Evolutionary conservation across 2,113 vertebrate genomes (phyloP).

Genomic region (Oenanthe oenanthe): DNA sequence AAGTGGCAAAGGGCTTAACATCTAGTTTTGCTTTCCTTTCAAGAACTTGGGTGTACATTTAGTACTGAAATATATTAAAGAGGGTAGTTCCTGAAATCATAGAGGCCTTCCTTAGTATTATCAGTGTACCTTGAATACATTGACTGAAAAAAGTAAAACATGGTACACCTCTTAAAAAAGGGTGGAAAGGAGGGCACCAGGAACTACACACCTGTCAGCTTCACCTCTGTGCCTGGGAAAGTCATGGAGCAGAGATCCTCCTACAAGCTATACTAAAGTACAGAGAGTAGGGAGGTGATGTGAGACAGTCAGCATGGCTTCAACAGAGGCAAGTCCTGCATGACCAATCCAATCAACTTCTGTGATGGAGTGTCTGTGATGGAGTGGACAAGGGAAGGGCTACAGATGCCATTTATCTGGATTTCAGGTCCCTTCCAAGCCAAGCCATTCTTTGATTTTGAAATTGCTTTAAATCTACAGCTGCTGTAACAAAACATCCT

Average conservation of each 20-base stretch:
- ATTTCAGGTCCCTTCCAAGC: not conserved
- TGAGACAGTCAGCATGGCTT: not conserved
- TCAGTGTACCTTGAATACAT: not conserved
- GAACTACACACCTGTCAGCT: not conserved
- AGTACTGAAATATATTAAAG: not conserved
- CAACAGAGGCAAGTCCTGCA: not conserved
- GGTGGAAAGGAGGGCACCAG: not conserved
- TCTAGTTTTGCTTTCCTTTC: not conserved
- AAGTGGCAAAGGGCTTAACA: not conserved
- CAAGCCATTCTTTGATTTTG: not conserved
- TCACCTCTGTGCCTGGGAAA: not conserved
- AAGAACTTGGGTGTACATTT: not conserved
- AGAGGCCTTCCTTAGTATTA: not conserved
- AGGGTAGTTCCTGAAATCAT: not conserved
- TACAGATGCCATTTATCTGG: not conserved
- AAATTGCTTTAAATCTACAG: not conserved
- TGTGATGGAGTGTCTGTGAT: not conserved
- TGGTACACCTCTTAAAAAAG: not conserved
- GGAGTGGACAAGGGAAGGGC: not conserved
- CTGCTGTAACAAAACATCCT: not conserved
- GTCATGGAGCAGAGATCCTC: not conserved
- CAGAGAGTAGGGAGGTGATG: not conserved
- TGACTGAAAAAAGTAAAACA: not conserved
- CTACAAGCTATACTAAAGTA: not conserved
- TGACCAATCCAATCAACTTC: not conserved